Evolutionary conservation across 92 coral and sea anemone genomes (phyloP).

Genomic region (Porites cylindrica): DNA sequence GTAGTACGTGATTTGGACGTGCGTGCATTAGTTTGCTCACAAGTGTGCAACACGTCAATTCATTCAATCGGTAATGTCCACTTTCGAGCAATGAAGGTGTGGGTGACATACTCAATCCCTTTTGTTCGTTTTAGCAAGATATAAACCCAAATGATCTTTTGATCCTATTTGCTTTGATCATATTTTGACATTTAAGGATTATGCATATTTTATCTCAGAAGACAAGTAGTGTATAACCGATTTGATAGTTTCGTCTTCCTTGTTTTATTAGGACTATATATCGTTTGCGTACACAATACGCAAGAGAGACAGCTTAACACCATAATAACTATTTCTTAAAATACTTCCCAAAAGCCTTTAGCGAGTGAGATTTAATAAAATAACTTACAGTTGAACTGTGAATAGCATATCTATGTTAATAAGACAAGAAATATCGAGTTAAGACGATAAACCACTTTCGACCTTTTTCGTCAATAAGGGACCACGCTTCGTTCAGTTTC

Average conservation of each 20-base stretch:
- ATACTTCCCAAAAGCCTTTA: not conserved
- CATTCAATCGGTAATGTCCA: not conserved
- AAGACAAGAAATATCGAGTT: too few relatives aligned
- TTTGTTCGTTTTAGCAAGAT: not conserved
- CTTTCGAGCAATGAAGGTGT: too few relatives aligned
- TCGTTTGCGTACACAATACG: not conserved
- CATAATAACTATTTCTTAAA: not conserved
- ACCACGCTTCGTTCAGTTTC: not conserved
- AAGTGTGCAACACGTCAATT: not conserved
- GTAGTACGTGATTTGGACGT: not conserved
- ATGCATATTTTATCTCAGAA: not conserved
- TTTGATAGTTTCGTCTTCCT: too few relatives aligned
- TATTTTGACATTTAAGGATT: not conserved
- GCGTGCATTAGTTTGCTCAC: not conserved
- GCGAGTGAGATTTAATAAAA: not conserved
- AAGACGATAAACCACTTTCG: too few relatives aligned
- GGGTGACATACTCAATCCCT: not conserved
- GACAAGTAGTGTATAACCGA: too few relatives aligned
- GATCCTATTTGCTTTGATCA: conserved; percentile 1
- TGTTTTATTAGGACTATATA: too few relatives aligned
- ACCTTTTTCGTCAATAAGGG: too few relatives aligned
- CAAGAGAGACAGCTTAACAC: not conserved
- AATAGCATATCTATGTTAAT: not conserved
- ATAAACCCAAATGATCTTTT: not conserved
- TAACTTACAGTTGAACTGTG: not conserved